Base-by-base conservation (phyloP, 2,113 vertebrate genomes). In the Seriola dumerili region DNA sequence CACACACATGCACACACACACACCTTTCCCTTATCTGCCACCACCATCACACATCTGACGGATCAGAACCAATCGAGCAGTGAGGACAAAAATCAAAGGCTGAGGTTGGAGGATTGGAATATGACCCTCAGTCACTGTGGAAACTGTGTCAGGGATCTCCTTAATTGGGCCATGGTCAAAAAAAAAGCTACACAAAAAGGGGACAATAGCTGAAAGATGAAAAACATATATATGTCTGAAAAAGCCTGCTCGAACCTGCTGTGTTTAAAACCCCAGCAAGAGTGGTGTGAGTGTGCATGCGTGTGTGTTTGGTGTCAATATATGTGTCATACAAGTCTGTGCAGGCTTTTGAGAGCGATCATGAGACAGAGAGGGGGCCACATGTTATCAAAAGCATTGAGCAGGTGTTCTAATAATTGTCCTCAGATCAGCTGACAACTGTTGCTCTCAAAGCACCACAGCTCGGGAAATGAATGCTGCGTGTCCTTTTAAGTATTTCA, bases 401-500 rank as follows among this genome's bases (percentile, higher is more conserved):
- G 84, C 94, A 94, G 91, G 94, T 93, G 94, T 85, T 83, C 67
- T 80, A 75, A 85, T 92, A 80, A 90, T 81, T 88, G 84, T 78
- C 81, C 76, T 92, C 84, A 93, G 92, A 95, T 93, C 90, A 92
- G 46, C 84, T 88, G 83, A 90, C 91, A 94, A 93, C 91, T 92
- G 91, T 91, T 94, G 88, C 89, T 85, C 89, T 93, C 84, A 90
- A 85, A 86, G 77, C 81, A 14, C 52, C 13, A 21, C 52, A 36
- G 83, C 83, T 70, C 57, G 61, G 74, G 85, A 86, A 78, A 91
- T 71, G 73, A 91, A 90, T 76, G 48, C 84, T 32, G n/a, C 3
- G 67, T 72, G 76, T 87, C 85, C 80, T 87, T 86, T 86, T 67
- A 65, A 79, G 81, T 80, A 78, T 88, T 91, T 82, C 67, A 76